Base-by-base conservation (phyloP, 2,113 vertebrate genomes). In the Embiotoca jacksoni region DNA sequence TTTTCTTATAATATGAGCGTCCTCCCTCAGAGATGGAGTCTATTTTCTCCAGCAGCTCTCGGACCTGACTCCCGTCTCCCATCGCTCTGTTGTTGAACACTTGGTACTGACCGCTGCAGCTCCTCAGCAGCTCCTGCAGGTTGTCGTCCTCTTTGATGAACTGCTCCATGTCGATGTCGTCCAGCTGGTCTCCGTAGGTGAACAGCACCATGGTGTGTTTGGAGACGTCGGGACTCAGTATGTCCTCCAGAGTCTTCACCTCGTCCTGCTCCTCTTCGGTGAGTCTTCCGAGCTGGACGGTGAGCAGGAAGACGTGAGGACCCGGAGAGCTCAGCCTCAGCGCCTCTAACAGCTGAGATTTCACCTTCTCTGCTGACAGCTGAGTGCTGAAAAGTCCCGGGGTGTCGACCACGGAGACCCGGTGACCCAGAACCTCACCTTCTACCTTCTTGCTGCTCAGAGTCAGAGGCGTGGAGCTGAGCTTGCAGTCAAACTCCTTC, bases 171-270 rank as follows among this genome's bases (percentile, higher is more conserved):
- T 33, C 16, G 2, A 8, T 36, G 50, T 56, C 35, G n/a, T 74
- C 31, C 64, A 75, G 71, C 30, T 13, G 7, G 7, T 81, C 78
- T 62, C 78, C 64, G 4, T 69, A 81, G 52, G 63, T 81, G 56
- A 81, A 81, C 41, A 74, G 35, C 5, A 81, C 7, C 41, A 75
- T 50, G 64, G 39, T 69, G 35, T 44, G 14, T 49, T 69, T 32
- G 44, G 23, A 50, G 11, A 81, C 52, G 9, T 49, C 13, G 11
- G 33, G 2, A 50, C 35, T 15, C 71, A 81, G 64, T 10, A 63
- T 57, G 0, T 4, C 33, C 78, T 0, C 2, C 71, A 81, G 63
- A 6, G 0, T 23, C 44, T 75, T 0, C 50, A 62, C 3, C 4
- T 50, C 71, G 23, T 47, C 5, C 56, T 56, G 57, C 15, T 80